These are phyloP conservation scores for Drosophila kohkoa DNA, from an alignment of 1,140 invertebrate genomes.

Conservation along the genomic window DNA sequence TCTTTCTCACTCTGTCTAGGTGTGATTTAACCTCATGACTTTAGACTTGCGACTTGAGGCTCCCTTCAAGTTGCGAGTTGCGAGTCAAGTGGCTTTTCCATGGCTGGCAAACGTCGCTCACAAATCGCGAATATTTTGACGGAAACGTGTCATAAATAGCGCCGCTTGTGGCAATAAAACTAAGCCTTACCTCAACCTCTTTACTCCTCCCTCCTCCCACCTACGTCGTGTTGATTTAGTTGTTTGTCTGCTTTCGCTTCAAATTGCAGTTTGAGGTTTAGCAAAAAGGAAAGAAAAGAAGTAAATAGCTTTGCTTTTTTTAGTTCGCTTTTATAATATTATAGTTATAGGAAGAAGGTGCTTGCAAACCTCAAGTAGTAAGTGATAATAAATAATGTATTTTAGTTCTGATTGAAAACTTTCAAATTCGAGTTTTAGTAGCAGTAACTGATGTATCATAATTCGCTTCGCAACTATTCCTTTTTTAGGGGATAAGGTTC, in stretches of 20 bases:
- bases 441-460: conserved; percentile 88
- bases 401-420: conserved; percentile 72
- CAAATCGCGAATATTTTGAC: conserved; percentile 78
- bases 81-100: conserved; percentile 23
- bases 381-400: no score
- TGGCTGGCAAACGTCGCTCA: conserved; percentile 8
- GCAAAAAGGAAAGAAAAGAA: background rate
- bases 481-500: conserved; percentile 88
- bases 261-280: conserved; percentile 3
- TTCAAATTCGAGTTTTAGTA: conserved; percentile 87
- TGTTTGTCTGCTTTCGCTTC: conserved; percentile 9
- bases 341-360: fast-evolving
- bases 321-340: no score
- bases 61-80: conserved; percentile 9
- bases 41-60: conserved; percentile 5
- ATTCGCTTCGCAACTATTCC: conserved; percentile 90
- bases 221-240: conserved; percentile 8
- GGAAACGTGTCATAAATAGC: conserved; percentile 83
- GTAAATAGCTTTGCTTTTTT: no score
- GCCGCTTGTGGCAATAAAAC: conserved; percentile 65
- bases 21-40: conserved; percentile 49
- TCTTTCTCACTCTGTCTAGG: conserved; percentile 6
- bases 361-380: no score
- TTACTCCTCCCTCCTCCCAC: background rate
- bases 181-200: conserved; percentile 19